A percentile compares a stretch with the other conserved stretches of the same genome.
phyloP scores from a whole-genome alignment of 64 coral and sea anemone genomes.

The Anthopleura sola region DNA sequence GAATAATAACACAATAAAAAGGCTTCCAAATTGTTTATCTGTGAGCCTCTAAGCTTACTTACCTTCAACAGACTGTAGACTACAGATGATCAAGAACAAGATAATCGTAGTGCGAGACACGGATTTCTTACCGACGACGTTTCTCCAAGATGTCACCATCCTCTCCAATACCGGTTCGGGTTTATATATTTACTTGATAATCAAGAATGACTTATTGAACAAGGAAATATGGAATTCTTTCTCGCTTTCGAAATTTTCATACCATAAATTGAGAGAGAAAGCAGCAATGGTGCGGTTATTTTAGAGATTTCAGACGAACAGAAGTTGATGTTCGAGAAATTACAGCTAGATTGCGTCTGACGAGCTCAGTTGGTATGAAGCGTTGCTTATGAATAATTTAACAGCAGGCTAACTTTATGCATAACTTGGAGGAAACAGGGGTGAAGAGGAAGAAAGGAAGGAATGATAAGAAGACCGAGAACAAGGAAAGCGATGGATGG shows the following conservation, averaged over 20 bases:
- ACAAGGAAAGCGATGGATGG: not conserved
- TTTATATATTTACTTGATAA: not conserved
- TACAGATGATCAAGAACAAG: not conserved
- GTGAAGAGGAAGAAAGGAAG: no score
- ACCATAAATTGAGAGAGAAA: not conserved
- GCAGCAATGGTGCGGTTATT: not conserved
- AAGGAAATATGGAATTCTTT: no score
- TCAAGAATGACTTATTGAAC: not conserved
- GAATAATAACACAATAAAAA: not conserved
- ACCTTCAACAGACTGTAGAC: not conserved
- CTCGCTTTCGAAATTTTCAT: not conserved
- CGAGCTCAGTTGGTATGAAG: not conserved
- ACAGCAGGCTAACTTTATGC: not conserved
- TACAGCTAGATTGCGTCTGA: no score
- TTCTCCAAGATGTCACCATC: not conserved
- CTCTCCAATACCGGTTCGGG: not conserved
- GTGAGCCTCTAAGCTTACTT: not conserved
- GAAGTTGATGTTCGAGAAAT: not conserved
- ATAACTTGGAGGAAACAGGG: not conserved
- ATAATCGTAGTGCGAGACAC: not conserved
- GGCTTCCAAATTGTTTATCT: not conserved
- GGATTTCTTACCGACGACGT: not conserved
- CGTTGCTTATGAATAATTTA: conserved; percentile 1
- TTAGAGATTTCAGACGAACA: not conserved
- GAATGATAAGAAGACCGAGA: not conserved